A percentile compares a stretch with the other conserved stretches of the same genome.
Conservation (phyloP, 2,888 invertebrate genomes). For the Dichetophora obliterata region DNA sequence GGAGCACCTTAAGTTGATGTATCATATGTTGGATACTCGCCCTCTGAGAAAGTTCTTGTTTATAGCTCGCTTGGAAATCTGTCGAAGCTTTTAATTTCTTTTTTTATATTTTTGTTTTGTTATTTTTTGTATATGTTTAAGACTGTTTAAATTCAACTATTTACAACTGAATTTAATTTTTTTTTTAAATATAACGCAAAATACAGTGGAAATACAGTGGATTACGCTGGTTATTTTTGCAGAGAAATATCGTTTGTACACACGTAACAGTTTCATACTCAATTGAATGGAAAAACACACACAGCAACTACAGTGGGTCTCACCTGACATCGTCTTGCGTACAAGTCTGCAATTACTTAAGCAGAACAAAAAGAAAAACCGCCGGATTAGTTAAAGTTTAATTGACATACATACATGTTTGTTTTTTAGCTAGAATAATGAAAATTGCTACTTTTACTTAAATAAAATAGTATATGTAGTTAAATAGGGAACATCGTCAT, state of each 20-base stretch:
- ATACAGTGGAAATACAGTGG: constrained; percentile 26
- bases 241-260: constrained; percentile 37
- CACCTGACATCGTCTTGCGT: constrained; percentile 67
- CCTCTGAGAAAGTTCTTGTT: constrained; percentile 31
- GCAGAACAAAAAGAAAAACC: constrained; percentile 69
- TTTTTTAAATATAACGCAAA: constrained; percentile 28
- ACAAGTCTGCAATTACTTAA: constrained; percentile 70
- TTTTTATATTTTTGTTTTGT: not conserved
- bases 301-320: constrained; percentile 49
- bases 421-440: constrained; percentile 34
- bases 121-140: constrained; percentile 3
- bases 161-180: constrained; percentile 27
- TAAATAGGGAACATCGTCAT: no score
- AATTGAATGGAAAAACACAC: constrained; percentile 37
- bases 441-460: constrained; percentile 32
- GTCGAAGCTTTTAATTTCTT: constrained; percentile 23
- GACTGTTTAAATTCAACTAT: constrained; percentile 25
- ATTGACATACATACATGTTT: constrained; percentile 28
- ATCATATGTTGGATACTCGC: constrained; percentile 38
- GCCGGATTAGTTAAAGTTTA: constrained; percentile 66
- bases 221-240: constrained; percentile 36
- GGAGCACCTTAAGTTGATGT: constrained; percentile 32
- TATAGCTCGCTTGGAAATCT: constrained; percentile 21
- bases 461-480: constrained; percentile 23
- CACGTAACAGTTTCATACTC: constrained; percentile 33